These are phyloP conservation scores for Nasonovia ribisnigri DNA, from an alignment of 2,888 invertebrate genomes.

Conservation along the genomic window DNA sequence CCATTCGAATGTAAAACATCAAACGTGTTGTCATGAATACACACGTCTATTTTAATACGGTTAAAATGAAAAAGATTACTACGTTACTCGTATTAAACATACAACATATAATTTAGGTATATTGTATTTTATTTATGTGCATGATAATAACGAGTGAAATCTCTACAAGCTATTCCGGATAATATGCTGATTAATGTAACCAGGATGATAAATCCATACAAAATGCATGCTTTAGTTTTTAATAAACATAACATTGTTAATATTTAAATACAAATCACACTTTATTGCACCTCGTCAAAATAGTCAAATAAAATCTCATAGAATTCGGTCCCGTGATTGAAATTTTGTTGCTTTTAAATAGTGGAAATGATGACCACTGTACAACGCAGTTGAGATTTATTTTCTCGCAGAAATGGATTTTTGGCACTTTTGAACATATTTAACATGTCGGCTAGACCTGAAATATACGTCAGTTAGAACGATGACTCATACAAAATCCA, in stretches of 20 bases:
- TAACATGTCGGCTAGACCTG: fast-evolving
- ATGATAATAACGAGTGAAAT: not conserved
- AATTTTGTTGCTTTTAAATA: not conserved
- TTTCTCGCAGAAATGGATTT: not conserved
- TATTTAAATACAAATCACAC: not conserved
- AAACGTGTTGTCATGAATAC: not conserved
- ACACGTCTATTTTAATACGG: not conserved
- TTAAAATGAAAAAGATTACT: not conserved
- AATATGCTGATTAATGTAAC: not conserved
- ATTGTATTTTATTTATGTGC: not conserved
- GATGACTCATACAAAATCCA: not conserved
- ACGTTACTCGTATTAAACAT: not conserved
- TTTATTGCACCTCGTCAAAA: not conserved
- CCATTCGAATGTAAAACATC: constrained; percentile 5
- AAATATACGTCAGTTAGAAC: not conserved
- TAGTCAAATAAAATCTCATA: not conserved
- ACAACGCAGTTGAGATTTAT: not conserved
- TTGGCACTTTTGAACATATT: not conserved
- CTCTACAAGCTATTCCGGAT: not conserved
- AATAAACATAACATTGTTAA: not conserved
- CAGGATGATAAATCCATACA: not conserved
- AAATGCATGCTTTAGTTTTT: not conserved
- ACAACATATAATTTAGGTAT: not conserved
- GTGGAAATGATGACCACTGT: not conserved
- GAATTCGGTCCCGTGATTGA: not conserved